Evolutionary conservation across 2,888 invertebrate species (phyloP), one percentile per base, ranked within the genome.

Genomic region (Epirrhoe tristata): DNA sequence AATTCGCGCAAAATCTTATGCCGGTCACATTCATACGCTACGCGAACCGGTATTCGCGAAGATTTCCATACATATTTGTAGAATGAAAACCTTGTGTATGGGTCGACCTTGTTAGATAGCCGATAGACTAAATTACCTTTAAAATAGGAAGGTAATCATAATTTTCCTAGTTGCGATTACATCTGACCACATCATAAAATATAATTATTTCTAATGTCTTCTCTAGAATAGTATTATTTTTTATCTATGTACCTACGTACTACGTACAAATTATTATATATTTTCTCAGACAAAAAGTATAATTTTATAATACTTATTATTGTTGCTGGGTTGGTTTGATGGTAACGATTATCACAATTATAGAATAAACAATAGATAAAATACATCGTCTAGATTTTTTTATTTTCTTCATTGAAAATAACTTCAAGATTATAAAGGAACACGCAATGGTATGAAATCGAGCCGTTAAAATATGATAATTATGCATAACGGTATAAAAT

Each of bases 401-500:
- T 39, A 39, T 43, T 3, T 0, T 3, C 24, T 43, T 43, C 4
- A 12, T 43, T 10, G 12, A 10, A 10, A 43, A 43, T 12, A 43
- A 8, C 39, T 43, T 12, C 39, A 43, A 43, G 10, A 43, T 43
- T 10, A 12, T 12, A 43, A 8, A 43, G 12, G 39, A 5, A 43
- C 7, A 39, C 24, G 24, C 24, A 39, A 12, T 43, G 39, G 12
- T 43, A 43, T 12, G 39, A 43, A 43, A 24, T 24, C 39, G 10
- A 39, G 39, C 7, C 39, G n/a, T 39, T 43, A 43, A 12, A 43
- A 43, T 43, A 43, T 43, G 39, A 43, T 43, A 48, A 48, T 48
- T 59, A 39, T 56, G 46, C 16, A n/a, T 48, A 62, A 61, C 60
- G 60, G 60, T 32, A 5, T 10, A 36, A 17, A 50, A 50, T 36